phyloP scores from a whole-genome alignment of 1,140 invertebrate species.

The Helicoverpa zea region DNA sequence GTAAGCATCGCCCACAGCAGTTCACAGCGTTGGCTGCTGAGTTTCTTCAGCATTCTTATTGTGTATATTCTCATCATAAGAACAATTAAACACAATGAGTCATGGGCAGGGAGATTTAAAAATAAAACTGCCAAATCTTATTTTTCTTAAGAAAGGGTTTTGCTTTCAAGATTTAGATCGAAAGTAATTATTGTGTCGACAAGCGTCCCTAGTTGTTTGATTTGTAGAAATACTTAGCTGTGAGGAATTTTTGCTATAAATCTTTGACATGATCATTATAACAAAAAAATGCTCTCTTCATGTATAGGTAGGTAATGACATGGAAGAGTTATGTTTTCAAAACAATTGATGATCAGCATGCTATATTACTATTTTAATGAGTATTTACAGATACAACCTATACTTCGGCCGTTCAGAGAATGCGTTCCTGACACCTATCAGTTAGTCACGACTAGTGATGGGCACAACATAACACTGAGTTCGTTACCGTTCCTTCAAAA shows the following conservation, averaged over 20 bases:
- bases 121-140: background rate
- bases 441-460: no score
- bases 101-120: constrained; percentile 2
- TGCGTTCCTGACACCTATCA: no score
- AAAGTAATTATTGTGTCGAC: background rate
- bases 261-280: no score
- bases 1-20: constrained; percentile 43
- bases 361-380: no score
- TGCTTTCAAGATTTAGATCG: background rate
- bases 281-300: no score
- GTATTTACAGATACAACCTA: background rate
- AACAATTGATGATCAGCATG: no score
- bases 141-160: background rate
- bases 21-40: constrained; percentile 36
- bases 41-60: constrained; percentile 29
- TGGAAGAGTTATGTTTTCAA: no score
- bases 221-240: background rate
- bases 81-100: constrained; percentile 22
- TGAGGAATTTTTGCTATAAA: background rate
- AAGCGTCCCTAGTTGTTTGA: background rate
- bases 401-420: no score
- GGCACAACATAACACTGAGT: no score
- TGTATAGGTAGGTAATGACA: no score
- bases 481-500: no score
- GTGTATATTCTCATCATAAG: background rate